Evolutionary conservation across 1,140 invertebrate species (phyloP), one percentile per base, ranked within the genome.

Genomic region (Drosophila murphyi): DNA sequence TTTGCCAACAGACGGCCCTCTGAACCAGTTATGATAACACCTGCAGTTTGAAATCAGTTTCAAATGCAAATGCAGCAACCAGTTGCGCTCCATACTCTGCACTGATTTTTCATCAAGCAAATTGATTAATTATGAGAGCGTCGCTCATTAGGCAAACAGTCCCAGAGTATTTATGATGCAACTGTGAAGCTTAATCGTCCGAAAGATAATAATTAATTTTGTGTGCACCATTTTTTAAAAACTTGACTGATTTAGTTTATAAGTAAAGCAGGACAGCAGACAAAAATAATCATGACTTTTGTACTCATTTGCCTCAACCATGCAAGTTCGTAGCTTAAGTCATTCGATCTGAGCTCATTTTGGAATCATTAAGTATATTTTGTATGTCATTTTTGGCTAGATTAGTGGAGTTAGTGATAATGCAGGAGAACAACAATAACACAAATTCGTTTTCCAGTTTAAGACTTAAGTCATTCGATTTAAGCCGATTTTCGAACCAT

Each of bases 311-410:
- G 54, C 48, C 32, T 55, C 2, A 20, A 39, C 34, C 29, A 45
- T 4, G 10, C 55, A 62, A 74, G 73, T 76, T 76, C n/a, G 68
- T 64, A 8, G 51, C 72, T 45, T 75, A 70, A 75, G 67, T 75
- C 54, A 52, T 67, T 67, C 47, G 55, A 5, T 32, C 20, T 50
- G 34, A 37, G 34, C 34, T 5, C 4, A 34, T 34, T 37, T 37
- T 5, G 5, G 5, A 37, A 2, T 7, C 5, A 37, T 37, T 37
- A 5, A 52, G n/a, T 6, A 47, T 37, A 29, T 32, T 8, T 32
- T 5, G 3, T 20, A 5, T 12, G 39, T 28, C 10, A 57, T 43
- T 43, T 43, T 43, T 31, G 37, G 3, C 20, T 31, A 10, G 10
- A n/a, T 51, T 29, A 41, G 8, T 48, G n/a, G 47, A 41, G 29